These are phyloP conservation scores for Oscheius sp. DNA, from an alignment of 2,888 invertebrate genomes.

Conservation along the genomic window DNA sequence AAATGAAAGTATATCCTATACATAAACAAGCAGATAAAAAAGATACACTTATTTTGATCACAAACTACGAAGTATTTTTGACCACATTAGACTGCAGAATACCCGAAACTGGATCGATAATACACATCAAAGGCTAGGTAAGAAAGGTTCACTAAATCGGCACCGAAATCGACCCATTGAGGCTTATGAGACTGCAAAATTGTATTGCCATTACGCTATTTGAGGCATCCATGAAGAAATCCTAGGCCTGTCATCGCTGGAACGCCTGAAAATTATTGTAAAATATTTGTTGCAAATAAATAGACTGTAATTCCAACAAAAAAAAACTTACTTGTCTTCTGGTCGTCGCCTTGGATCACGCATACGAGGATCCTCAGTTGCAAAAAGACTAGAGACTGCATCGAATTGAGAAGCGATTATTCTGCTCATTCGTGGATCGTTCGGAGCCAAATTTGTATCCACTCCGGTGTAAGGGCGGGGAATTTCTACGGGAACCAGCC, in stretches of 20 bases:
- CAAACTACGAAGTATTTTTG: neutral
- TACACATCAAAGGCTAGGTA: constrained; percentile 10
- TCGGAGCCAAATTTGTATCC: constrained; percentile 39
- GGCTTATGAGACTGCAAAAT: neutral
- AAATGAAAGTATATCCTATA: neutral
- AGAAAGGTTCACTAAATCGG: constrained; percentile 4
- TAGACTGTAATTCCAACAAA: neutral
- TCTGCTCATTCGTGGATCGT: constrained; percentile 49
- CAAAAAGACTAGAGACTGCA: constrained; percentile 41
- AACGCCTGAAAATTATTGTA: constrained; percentile 15
- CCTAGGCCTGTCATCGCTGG: constrained; percentile 33
- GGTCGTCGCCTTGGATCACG: constrained; percentile 23
- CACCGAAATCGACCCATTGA: constrained; percentile 7
- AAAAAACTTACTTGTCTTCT: constrained; percentile 24
- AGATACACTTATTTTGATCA: constrained; percentile 8
- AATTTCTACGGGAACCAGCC: constrained; percentile 33
- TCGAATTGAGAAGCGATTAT: constrained; percentile 50
- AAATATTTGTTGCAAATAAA: neutral
- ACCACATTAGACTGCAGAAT: neutral
- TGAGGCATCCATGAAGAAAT: constrained; percentile 60
- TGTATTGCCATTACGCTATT: constrained; percentile 21
- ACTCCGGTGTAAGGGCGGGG: constrained; percentile 45
- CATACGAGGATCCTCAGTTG: constrained; percentile 25
- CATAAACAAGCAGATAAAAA: constrained; percentile 4
- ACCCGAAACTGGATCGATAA: constrained; percentile 1